Base-by-base conservation (phyloP, 2,797 vertebrate genomes). In the Phoxinus dragarum region DNA sequence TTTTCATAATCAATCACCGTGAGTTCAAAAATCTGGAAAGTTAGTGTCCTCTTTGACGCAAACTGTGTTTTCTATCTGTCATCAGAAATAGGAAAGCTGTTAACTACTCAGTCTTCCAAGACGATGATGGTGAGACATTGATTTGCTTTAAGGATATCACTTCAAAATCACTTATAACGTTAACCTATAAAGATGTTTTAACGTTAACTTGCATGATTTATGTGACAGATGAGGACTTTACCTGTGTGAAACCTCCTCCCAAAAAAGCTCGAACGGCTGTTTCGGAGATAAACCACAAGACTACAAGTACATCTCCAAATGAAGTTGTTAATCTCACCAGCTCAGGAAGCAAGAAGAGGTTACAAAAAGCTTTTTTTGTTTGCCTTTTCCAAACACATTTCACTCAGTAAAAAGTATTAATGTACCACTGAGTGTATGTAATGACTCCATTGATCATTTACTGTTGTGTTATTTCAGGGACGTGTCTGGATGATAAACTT, bases 181-280 rank as follows among this genome's bases (percentile, higher is more conserved):
- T n/a, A 31, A 44, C n/a, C n/a, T 16, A 27, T 64, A 67, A 78
- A 64, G 2, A 74, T 47, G 5, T 71, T 76, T 76, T 27, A 27
- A 27, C 27, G 27, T 27, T 27, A 27, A 27, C 27, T 27, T 68
- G 16, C 19, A 34, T 44, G 23, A 68, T 56, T 36, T 74, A 0
- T 47, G 6, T 90, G 47, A 75, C 90, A 95, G 97, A 97, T 93
- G 97, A 98, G 77, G 97, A 98, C 90, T 99, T 98, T 93, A 93
- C 95, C 31, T 89, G 86, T 81, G 76, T 86, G 73, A 93, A 91
- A 84, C 92, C 91, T 87, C 95, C 96, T 56, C 94, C 94, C 83
- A 99, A 99, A 94, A 98, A 96, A 86, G 64, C 93, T 44, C 94
- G 92, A 88, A 94, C 91, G 16, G 84, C 67, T 27, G 94, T 95